A percentile compares a stretch with the other conserved stretches of the same genome.
phyloP scores from a whole-genome alignment of 2,888 invertebrate genomes.

The Drosophila ustulata region DNA sequence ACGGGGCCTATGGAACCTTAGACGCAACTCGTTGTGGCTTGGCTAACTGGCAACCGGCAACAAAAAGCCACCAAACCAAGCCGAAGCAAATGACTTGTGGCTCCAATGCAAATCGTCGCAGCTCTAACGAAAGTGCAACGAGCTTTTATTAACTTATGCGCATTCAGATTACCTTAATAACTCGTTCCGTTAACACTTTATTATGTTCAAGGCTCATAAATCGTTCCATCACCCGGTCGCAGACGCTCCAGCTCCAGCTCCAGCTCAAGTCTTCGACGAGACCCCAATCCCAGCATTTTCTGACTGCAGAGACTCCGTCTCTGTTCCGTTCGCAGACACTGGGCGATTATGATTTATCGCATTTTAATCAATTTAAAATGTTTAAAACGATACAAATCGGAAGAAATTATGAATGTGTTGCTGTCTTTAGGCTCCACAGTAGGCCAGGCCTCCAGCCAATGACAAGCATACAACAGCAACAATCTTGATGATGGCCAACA shows the following conservation, averaged over 20 bases:
- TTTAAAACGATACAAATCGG: constrained; percentile 82
- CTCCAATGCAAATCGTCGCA: constrained; percentile 63
- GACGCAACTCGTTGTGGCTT: constrained; percentile 39
- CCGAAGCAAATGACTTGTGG: background rate
- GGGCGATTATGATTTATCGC: constrained; percentile 84
- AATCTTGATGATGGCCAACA: constrained; percentile 37
- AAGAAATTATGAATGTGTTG: constrained; percentile 80
- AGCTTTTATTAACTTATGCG: constrained; percentile 80
- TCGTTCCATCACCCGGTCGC: constrained; percentile 72
- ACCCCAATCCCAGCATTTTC: constrained; percentile 3
- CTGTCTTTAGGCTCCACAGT: constrained; percentile 81
- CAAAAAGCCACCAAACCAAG: background rate
- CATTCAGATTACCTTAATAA: constrained; percentile 81
- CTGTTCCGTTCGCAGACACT: constrained; percentile 38
- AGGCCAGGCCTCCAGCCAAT: constrained; percentile 67
- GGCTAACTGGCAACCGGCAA: constrained; percentile 10
- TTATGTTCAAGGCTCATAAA: constrained; percentile 80
- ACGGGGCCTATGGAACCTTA: constrained; percentile 68
- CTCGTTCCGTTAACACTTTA: constrained; percentile 84
- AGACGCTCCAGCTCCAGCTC: constrained; percentile 11
- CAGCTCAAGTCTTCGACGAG: constrained; percentile 15
- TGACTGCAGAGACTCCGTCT: background rate
- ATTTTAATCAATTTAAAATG: constrained; percentile 84
- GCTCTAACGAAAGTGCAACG: constrained; percentile 58
- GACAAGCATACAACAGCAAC: constrained; percentile 64